A percentile compares a stretch with the other conserved stretches of the same genome.
These are phyloP conservation scores for Diaphora mendica DNA, from an alignment of 2,888 invertebrate genomes.

Conservation along the genomic window DNA sequence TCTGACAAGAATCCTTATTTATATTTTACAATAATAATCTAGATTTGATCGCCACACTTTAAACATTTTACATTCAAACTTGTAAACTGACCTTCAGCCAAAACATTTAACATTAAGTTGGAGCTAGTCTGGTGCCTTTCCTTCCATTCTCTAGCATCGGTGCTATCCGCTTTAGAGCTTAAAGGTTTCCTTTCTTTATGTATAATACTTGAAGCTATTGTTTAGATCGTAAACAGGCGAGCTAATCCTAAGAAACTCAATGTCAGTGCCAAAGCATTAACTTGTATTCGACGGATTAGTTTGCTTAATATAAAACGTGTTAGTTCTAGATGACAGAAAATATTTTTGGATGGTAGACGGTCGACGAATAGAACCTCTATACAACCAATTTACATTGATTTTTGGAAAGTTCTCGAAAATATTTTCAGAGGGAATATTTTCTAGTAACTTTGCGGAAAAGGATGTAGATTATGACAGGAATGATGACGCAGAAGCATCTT, in stretches of 20 bases:
- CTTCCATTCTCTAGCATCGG: constrained; percentile 50
- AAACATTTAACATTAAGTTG: constrained; percentile 32
- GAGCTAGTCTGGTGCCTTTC: constrained; percentile 41
- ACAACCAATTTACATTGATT: background rate
- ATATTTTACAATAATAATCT: background rate
- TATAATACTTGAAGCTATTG: constrained; percentile 1
- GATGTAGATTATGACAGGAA: background rate
- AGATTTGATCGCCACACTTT: background rate
- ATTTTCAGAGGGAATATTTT: background rate
- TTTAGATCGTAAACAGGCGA: background rate
- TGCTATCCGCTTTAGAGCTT: constrained; percentile 32
- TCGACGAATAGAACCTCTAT: background rate
- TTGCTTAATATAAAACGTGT: background rate
- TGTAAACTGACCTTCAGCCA: constrained; percentile 30
- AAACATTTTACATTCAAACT: background rate
- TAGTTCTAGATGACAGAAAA: background rate
- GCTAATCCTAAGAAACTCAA: background rate
- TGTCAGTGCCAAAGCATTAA: background rate
- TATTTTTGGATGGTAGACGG: background rate
- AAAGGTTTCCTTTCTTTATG: background rate
- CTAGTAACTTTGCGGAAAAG: background rate
- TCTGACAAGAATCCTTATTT: background rate
- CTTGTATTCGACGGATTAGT: background rate
- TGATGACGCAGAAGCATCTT: too few relatives aligned
- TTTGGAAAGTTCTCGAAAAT: background rate